Evolutionary conservation across 2,797 vertebrate species (phyloP), one percentile per base, ranked within the genome.

Genomic region (Chanos chanos): DNA sequence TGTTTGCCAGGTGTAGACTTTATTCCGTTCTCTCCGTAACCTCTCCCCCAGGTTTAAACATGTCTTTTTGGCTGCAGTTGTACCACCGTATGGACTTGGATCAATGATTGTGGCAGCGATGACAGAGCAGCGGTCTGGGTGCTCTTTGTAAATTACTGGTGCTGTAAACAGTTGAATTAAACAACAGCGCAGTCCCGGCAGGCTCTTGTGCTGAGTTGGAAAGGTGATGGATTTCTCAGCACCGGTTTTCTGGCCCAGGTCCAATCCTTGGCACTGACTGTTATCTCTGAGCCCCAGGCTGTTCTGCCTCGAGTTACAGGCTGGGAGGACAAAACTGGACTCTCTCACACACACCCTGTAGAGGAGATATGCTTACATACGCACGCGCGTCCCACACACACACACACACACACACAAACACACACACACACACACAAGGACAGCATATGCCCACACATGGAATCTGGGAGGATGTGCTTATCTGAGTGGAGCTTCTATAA

Each of bases 241-340:
- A 51, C 72, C 67, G 43, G 56, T 76, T 67, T n/a, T n/a, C n/a
- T 84, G 83, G 83, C 75, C 22, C 18, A 18, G 37, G 49, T 82
- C 82, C 83, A 84, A 64, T 66, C 70, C 52, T 65, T 24, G 45
- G 67, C 71, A 66, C 61, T 61, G 61, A 70, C 84, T 77, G 77
- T 83, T 86, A 85, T 86, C 83, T 81, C 77, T 60, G 39, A 72
- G 76, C 80, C 78, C 61, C 85, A 83, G 83, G 81, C 83, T 75
- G 72, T 78, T 74, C 73, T 61, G 63, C 72, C 73, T 71, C 70
- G 74, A 84, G 81, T 77, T 77, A 81, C 73, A 79, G 73, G 60
- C 72, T 72, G 67, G 60, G 76, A 71, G 71, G 70, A 77, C 62
- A 73, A 73, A 74, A 72, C 74, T 72, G 77, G 77, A 77, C 81